Percentiles rank a stretch among this genome's conserved stretches.
Conservation (phyloP, 2,797 vertebrate species). For the Brachyrhaphis roseni region DNA sequence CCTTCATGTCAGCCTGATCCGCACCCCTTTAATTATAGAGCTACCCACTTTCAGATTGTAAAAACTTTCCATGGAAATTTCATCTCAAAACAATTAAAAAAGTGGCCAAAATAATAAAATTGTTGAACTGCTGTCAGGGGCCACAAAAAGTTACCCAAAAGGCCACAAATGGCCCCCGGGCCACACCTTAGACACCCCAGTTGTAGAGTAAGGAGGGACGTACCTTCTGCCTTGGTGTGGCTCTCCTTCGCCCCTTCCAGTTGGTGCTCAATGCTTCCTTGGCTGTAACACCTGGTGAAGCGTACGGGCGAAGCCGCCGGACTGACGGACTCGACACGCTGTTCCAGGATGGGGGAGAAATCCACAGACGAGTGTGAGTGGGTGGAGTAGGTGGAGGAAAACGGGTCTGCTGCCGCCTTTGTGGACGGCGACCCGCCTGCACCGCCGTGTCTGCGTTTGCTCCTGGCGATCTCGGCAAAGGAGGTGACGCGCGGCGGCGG, state of each 20-base stretch:
- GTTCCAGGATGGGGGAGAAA: slow-evolving; percentile 87
- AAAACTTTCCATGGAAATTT: too few species aligned
- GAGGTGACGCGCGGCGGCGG: slow-evolving; percentile 88
- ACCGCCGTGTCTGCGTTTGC: slow-evolving; percentile 81
- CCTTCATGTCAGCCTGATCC: too few species aligned
- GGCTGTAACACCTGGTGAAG: slow-evolving; percentile 82
- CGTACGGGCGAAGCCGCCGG: slow-evolving; percentile 80
- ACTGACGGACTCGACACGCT: slow-evolving; percentile 71
- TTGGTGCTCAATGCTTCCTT: slow-evolving; percentile 69
- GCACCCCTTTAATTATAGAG: too few species aligned
- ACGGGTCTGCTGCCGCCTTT: slow-evolving; percentile 81
- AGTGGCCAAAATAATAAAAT: too few species aligned
- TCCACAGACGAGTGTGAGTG: slow-evolving; percentile 90
- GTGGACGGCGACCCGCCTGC: slow-evolving; percentile 78
- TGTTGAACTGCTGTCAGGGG: too few species aligned
- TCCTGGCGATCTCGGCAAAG: slow-evolving; percentile 93
- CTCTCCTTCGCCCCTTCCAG: slow-evolving; percentile 57
- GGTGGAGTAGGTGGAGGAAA: slow-evolving; percentile 85
- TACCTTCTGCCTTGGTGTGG: slow-evolving; percentile 76
- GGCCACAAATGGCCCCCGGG: too few species aligned
- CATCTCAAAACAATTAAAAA: too few species aligned
- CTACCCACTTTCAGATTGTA: too few species aligned
- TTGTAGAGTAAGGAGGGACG: neutral
- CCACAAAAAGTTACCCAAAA: too few species aligned
- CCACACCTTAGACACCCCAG: too few species aligned